Base-by-base conservation (phyloP, 2,888 invertebrate species). In the Lasioglossum leucozonium region DNA sequence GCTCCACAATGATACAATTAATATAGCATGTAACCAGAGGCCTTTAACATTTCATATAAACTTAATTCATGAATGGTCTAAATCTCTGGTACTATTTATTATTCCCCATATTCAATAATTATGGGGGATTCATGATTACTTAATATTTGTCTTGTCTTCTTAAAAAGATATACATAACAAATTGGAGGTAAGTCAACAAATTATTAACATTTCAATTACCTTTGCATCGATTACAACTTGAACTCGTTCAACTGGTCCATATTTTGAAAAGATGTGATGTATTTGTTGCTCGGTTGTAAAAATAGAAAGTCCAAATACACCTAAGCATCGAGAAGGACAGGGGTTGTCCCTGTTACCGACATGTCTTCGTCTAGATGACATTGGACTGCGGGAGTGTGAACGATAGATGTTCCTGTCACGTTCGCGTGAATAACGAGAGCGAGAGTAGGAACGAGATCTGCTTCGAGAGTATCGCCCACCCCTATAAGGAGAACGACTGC, bases 211-310 rank as follows among this genome's bases (percentile, higher is more conserved):
- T 37, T 6, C 11, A 75, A 22, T n/a, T 95, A 98, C 98, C 97
- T 99, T 99, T 72, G 98, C 98, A 95, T 99, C 99, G 92, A 99
- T 98, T 77, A 99, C 99, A 88, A 99, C 97, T 96, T 99, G 98
- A 40, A 98, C 97, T 94, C 98, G 97, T 94, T 99, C 98, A 51
- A 99, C 97, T 0, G 97, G 97, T 3, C 99, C 99, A 94, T 97
- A 99, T 94, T 98, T 98, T 72, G 97, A 97, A 95, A 99, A 99
- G 89, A 99, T 98, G 92, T 99, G 98, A 93, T 98, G 97, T 67
- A 99, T 96, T 95, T 99, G 98, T 91, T 98, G 97, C 94, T 99
- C 99, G 1, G 98, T 98, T 0, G 99, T 99, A 95, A 98, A 97
- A 79, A 99, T 97, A 93, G 98, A 99, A 81, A 99, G 96, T 5